A percentile compares a stretch with the other conserved stretches of the same genome.
Conservation (phyloP, 2,888 invertebrate species). For the Rhabditoides inermis region DNA sequence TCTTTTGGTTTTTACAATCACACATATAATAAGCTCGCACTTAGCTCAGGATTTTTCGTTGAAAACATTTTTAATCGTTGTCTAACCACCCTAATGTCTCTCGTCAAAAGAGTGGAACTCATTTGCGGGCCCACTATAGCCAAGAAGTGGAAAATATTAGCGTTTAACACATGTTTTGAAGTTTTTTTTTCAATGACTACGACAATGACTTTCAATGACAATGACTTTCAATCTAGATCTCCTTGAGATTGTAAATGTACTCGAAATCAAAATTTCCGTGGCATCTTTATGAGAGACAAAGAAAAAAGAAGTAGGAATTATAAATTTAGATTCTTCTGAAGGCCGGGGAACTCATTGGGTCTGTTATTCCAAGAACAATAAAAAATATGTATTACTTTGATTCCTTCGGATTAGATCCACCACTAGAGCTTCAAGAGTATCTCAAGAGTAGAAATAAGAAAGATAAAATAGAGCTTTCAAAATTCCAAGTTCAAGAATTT, state of each 20-base stretch:
- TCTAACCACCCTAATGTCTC: too few species aligned
- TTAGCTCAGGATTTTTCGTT: too few species aligned
- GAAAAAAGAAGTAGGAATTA: conserved; percentile 16
- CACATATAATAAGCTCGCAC: too few species aligned
- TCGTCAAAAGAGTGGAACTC: too few species aligned
- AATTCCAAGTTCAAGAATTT: conserved; percentile 15
- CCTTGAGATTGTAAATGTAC: too few species aligned
- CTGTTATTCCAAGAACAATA: conserved; percentile 14
- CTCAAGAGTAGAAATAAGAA: conserved; percentile 10
- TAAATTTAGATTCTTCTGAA: conserved; percentile 17
- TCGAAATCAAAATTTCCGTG: conserved; percentile 12
- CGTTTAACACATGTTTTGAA: conserved; percentile 13
- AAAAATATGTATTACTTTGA: conserved; percentile 17
- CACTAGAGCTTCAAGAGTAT: conserved; percentile 13
- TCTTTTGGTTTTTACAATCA: conserved; percentile 18
- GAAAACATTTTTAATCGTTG: too few species aligned
- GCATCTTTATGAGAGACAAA: conserved; percentile 17
- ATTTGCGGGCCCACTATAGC: too few species aligned
- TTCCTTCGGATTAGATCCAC: conserved; percentile 19
- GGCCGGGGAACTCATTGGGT: conserved; percentile 17
- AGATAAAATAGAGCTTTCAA: conserved; percentile 14
- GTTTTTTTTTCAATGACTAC: conserved; percentile 16
- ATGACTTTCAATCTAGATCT: too few species aligned
- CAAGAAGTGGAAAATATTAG: conserved; percentile 16
- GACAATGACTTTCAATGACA: too few species aligned